phyloP scores from a whole-genome alignment of 2,113 vertebrate species.

The Nyctibius bracteatus region DNA sequence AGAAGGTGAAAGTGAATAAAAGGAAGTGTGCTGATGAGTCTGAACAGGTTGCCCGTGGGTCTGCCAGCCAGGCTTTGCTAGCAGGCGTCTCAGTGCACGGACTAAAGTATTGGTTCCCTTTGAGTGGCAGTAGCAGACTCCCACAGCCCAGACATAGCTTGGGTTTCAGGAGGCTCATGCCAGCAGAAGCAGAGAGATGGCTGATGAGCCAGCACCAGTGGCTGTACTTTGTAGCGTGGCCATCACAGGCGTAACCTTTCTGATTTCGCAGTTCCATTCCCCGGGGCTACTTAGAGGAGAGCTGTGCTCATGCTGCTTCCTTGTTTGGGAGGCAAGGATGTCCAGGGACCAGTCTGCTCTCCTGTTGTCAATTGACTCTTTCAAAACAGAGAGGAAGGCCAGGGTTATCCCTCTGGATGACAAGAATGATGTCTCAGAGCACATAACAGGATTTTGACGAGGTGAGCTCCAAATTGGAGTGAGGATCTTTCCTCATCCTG shows the following conservation, averaged over 20 bases:
- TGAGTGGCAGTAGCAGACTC: constrained; percentile 59
- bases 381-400: neutral
- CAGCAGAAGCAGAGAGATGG: neutral
- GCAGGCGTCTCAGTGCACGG: neutral
- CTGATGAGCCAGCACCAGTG: neutral
- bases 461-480: neutral
- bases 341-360: neutral
- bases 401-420: neutral
- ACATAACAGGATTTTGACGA: neutral
- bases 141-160: neutral
- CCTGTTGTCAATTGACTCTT: accelerated
- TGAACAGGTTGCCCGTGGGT: neutral
- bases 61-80: constrained; percentile 5
- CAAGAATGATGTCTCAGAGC: neutral
- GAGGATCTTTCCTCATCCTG: neutral
- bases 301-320: neutral
- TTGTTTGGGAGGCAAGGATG: accelerated
- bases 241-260: neutral
- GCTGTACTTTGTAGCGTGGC: neutral
- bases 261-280: neutral
- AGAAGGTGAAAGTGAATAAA: neutral
- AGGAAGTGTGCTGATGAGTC: constrained; percentile 12
- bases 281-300: neutral
- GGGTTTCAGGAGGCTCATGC: constrained; percentile 8
- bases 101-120: neutral